Evolutionary conservation across 2,797 vertebrate species (phyloP).

Genomic region (Falco peregrinus): DNA sequence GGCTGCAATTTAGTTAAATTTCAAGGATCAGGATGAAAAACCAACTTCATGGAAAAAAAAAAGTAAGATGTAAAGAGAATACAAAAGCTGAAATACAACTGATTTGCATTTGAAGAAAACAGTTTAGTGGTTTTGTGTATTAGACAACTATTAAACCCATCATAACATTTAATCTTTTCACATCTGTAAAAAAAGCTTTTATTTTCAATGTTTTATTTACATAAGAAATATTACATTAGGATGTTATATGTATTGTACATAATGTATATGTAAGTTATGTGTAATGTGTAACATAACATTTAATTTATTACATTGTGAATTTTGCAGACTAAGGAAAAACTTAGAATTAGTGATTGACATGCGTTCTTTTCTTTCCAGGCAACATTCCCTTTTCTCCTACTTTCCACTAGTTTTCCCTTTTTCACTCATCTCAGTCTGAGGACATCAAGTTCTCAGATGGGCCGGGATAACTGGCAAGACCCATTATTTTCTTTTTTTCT

Average conservation of each 20-base stretch:
- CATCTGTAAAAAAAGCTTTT: background rate
- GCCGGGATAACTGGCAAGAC: background rate
- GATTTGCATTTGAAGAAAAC: background rate
- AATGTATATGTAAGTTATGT: background rate
- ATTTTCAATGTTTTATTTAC: background rate
- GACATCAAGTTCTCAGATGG: background rate
- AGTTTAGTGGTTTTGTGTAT: background rate
- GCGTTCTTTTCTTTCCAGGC: background rate
- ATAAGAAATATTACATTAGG: background rate
- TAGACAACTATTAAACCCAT: background rate
- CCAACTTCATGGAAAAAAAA: background rate
- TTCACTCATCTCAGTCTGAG: background rate
- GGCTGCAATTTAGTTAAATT: background rate
- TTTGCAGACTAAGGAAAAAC: background rate
- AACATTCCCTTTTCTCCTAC: too few species aligned
- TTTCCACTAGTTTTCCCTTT: too few species aligned
- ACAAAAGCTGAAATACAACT: background rate
- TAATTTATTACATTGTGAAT: background rate
- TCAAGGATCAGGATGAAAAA: background rate
- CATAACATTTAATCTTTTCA: background rate
- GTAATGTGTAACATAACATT: background rate
- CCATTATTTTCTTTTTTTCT: background rate
- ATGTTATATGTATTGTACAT: background rate
- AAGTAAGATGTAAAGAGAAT: background rate
- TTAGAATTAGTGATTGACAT: background rate